A percentile compares a stretch with the other conserved stretches of the same genome.
Evolutionary conservation across 2,888 invertebrate genomes (phyloP).

Genomic region (Minunthozetes semirufus): DNA sequence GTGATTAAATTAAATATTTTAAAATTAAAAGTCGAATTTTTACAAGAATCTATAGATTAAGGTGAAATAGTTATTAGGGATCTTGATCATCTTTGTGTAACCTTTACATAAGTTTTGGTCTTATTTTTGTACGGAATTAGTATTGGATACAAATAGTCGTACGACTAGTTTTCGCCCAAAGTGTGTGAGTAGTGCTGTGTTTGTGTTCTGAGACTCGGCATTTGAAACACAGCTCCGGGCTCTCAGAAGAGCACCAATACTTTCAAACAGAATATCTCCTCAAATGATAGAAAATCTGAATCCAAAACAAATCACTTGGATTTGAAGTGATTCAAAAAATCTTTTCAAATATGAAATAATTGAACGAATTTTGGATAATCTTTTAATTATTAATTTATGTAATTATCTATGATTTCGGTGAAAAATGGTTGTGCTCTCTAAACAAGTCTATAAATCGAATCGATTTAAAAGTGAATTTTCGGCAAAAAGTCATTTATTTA

Average conservation of each 20-base stretch:
- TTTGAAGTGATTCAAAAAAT: too few relatives aligned
- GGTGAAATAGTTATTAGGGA: too few relatives aligned
- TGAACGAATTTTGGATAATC: too few relatives aligned
- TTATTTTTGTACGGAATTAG: neutral
- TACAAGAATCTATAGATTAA: too few relatives aligned
- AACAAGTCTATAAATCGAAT: neutral
- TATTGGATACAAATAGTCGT: neutral
- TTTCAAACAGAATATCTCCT: too few relatives aligned
- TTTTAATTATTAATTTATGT: neutral
- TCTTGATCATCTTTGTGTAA: neutral
- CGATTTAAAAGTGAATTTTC: neutral
- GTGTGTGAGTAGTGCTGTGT: constrained; percentile 21
- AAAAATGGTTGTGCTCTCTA: neutral
- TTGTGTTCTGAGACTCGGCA: neutral
- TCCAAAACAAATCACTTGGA: too few relatives aligned
- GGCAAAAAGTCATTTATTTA: neutral
- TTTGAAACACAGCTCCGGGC: neutral
- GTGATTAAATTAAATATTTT: too few relatives aligned
- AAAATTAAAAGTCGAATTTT: too few relatives aligned
- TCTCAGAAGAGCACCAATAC: constrained; percentile 1
- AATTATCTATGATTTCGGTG: neutral
- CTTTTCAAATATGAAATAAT: too few relatives aligned
- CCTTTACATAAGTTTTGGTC: neutral
- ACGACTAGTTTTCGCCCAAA: constrained; percentile 3
- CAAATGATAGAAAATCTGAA: too few relatives aligned